Percentiles rank a stretch among this genome's conserved stretches.
Evolutionary conservation across 35 echinoderm and acorn worm species (phyloP).

Genomic region (Stichopus chloronotus): DNA sequence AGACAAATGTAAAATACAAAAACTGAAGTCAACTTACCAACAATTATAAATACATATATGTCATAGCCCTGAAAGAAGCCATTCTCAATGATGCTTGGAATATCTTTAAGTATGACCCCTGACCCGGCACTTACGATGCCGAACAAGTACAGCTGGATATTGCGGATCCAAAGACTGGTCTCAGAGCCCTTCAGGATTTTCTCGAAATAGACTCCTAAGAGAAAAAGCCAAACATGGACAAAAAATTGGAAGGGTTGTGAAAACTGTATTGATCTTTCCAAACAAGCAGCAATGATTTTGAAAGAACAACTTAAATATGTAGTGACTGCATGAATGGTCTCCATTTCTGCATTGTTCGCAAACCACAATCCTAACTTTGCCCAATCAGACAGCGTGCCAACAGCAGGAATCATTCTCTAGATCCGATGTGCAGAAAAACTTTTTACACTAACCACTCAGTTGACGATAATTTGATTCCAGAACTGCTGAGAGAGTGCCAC

Average conservation of each 20-base stretch:
- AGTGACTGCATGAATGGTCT: too few relatives aligned
- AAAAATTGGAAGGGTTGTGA: neutral
- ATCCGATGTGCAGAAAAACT: too few relatives aligned
- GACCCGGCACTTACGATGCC: constrained; percentile 85
- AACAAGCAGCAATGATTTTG: too few relatives aligned
- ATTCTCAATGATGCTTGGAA: constrained; percentile 59
- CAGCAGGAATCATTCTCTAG: too few relatives aligned
- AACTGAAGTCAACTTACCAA: constrained; percentile 77
- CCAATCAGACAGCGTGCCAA: too few relatives aligned
- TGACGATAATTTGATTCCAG: too few relatives aligned
- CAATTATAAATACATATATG: constrained; percentile 71
- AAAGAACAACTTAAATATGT: too few relatives aligned
- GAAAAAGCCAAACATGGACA: neutral
- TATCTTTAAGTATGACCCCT: constrained; percentile 81
- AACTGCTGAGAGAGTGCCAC: too few relatives aligned
- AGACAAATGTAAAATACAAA: neutral
- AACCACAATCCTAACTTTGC: too few relatives aligned
- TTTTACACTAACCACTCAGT: too few relatives aligned
- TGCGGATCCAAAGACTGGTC: constrained; percentile 92
- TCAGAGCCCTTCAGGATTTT: constrained; percentile 96
- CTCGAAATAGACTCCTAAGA: constrained; percentile 98
- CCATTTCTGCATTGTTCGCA: too few relatives aligned
- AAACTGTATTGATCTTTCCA: too few relatives aligned
- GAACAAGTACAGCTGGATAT: constrained; percentile 97
- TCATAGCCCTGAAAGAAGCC: constrained; percentile 94